These are phyloP conservation scores for Cactoblastis cactorum DNA, from an alignment of 2,888 invertebrate genomes.

Conservation along the genomic window DNA sequence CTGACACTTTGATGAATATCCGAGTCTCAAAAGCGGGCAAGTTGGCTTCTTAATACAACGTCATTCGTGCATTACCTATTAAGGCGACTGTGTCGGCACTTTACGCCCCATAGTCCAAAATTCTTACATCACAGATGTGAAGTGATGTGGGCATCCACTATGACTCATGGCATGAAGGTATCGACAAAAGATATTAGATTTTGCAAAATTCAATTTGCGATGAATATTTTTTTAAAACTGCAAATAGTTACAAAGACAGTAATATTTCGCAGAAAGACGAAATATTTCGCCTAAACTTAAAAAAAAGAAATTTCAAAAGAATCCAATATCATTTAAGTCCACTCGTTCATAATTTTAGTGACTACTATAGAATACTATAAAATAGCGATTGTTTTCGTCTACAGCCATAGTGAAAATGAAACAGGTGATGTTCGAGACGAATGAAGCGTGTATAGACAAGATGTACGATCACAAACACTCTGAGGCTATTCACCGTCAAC, in stretches of 20 bases:
- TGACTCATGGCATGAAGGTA: background rate
- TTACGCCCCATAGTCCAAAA: constrained; percentile 52
- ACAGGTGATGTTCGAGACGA: constrained; percentile 56
- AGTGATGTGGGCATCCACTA: constrained; percentile 32
- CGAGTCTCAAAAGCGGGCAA: constrained; percentile 51
- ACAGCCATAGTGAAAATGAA: constrained; percentile 61
- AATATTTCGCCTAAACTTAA: too few relatives aligned
- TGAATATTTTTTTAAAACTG: background rate
- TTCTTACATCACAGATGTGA: constrained; percentile 51
- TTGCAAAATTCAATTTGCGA: background rate
- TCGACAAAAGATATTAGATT: background rate
- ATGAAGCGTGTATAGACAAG: constrained; percentile 40
- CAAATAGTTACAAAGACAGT: too few relatives aligned
- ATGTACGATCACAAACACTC: constrained; percentile 59
- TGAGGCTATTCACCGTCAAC: constrained; percentile 51
- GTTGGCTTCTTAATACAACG: constrained; percentile 49
- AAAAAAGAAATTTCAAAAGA: constrained; percentile 17
- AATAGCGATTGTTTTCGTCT: constrained; percentile 51
- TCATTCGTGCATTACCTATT: constrained; percentile 65
- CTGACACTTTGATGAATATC: constrained; percentile 1
- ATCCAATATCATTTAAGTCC: constrained; percentile 41
- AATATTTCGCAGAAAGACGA: too few relatives aligned
- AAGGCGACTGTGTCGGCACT: constrained; percentile 46
- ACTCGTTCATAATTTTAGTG: constrained; percentile 62
- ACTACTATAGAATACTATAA: constrained; percentile 37